These are phyloP conservation scores for Philereme transversata DNA, from an alignment of 2,888 invertebrate genomes.

Conservation along the genomic window DNA sequence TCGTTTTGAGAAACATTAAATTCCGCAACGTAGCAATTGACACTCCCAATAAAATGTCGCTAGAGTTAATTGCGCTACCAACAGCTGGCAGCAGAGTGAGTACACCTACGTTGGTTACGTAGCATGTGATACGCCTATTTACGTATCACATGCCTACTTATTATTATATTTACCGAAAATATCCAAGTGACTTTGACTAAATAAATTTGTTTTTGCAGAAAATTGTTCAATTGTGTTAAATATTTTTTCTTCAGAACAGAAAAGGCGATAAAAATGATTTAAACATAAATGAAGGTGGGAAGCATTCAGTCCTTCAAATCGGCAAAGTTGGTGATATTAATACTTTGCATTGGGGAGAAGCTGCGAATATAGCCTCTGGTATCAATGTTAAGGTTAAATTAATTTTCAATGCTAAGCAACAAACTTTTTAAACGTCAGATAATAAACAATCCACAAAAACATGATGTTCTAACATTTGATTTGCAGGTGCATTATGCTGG, in stretches of 20 bases:
- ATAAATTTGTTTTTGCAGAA: neutral
- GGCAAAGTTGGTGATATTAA: slow-evolving; percentile 11
- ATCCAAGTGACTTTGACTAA: neutral
- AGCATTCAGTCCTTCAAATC: slow-evolving; percentile 6
- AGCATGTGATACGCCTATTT: too few relatives aligned
- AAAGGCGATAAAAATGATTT: neutral
- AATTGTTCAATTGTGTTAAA: too few relatives aligned
- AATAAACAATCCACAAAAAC: neutral
- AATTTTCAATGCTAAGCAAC: neutral
- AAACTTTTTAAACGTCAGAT: neutral
- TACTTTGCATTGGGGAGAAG: slow-evolving; percentile 14
- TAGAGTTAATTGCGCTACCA: neutral
- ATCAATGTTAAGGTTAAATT: slow-evolving; percentile 17
- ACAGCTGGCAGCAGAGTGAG: slow-evolving; percentile 5
- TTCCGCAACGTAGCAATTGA: slow-evolving; percentile 44
- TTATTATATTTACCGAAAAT: neutral
- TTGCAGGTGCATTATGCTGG: slow-evolving; percentile 21
- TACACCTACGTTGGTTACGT: neutral
- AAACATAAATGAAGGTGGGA: neutral
- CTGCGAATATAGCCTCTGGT: neutral
- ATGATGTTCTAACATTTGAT: neutral
- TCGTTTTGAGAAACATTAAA: slow-evolving; percentile 48
- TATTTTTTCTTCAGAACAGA: neutral
- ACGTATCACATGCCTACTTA: too few relatives aligned
- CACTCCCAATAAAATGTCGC: slow-evolving; percentile 34